Percentiles rank a stretch among this genome's conserved stretches.
These are phyloP conservation scores for Diplodus sargus DNA, from an alignment of 2,797 vertebrate species.

Conservation along the genomic window DNA sequence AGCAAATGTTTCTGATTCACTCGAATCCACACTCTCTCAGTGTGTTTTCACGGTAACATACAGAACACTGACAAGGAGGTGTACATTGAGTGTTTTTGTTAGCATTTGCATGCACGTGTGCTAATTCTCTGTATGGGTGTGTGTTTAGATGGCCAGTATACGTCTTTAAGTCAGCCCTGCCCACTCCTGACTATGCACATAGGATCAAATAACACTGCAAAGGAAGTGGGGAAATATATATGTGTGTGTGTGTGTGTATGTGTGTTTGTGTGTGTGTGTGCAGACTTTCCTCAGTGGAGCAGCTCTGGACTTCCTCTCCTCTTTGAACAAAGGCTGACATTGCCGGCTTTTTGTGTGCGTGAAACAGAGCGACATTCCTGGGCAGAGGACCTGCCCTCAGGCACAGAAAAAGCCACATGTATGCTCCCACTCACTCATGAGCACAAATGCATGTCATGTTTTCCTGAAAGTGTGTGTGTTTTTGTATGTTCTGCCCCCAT, in stretches of 20 bases:
- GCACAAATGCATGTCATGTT: conserved; percentile 66
- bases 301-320: conserved; percentile 51
- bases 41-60: neutral
- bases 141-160: conserved; percentile 14
- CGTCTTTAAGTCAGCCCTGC: conserved; percentile 46
- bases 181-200: conserved; percentile 36
- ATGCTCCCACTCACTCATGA: conserved; percentile 37
- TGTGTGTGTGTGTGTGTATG: neutral
- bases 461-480: conserved; percentile 32
- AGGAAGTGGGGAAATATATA: conserved; percentile 51
- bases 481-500: conserved; percentile 62
- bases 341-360: conserved; percentile 45
- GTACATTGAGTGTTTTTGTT: neutral
- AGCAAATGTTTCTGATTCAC: neutral
- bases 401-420: conserved; percentile 29
- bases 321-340: conserved; percentile 46
- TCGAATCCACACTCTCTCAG: neutral
- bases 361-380: conserved; percentile 46
- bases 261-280: conserved; percentile 16
- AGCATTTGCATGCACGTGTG: neutral
- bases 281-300: conserved; percentile 25
- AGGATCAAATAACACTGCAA: conserved; percentile 64
- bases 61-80: neutral
- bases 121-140: neutral
- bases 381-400: conserved; percentile 17